Evolutionary conservation across 2,797 vertebrate genomes (phyloP), one percentile per base, ranked within the genome.

Genomic region (Cephalopachus bancanus): DNA sequence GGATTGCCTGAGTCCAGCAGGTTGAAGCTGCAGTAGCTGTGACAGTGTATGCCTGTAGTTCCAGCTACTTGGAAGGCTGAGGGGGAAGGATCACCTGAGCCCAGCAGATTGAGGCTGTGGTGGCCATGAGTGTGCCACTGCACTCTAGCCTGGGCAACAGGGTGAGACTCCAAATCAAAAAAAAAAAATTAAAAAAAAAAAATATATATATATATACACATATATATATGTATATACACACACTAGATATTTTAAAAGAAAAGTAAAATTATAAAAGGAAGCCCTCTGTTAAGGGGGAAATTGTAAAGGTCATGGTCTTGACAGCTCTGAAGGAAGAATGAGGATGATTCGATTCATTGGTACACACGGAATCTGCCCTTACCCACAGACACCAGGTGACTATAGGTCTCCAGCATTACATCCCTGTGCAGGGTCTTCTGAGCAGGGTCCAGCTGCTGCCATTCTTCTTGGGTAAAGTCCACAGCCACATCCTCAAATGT

Each of bases 161-260:
- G 37, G 37, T 37, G 37, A 37, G 37, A 37, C 37, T 37, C 37
- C 37, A 37, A 37, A 37, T 37, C 37, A 37, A 37, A 37, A 37
- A 37, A 37, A 37, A n/a, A n/a, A n/a, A n/a, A n/a, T n/a, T n/a
- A n/a, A n/a, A n/a, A n/a, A n/a, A n/a, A n/a, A n/a, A n/a, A n/a
- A n/a, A n/a, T n/a, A 37, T 37, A 37, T 37, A 37, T 37, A 37
- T 3, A 37, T 3, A 37, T 3, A 37, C 37, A 37, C 37, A 37
- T 3, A 37, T 3, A 37, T 3, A 37, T 3, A 37, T 3, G 3
- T 3, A 37, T 3, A 37, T 3, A 37, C 37, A 37, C 37, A 37
- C 37, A 37, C 55, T 28, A 96, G 37, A 86, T 74, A 79, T 33
- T 89, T 79, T 22, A 84, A 84, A 95, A 93, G 88, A 89, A 87